Base-by-base conservation (phyloP, 2,113 vertebrate species). In the Aegotheles bennettii region DNA sequence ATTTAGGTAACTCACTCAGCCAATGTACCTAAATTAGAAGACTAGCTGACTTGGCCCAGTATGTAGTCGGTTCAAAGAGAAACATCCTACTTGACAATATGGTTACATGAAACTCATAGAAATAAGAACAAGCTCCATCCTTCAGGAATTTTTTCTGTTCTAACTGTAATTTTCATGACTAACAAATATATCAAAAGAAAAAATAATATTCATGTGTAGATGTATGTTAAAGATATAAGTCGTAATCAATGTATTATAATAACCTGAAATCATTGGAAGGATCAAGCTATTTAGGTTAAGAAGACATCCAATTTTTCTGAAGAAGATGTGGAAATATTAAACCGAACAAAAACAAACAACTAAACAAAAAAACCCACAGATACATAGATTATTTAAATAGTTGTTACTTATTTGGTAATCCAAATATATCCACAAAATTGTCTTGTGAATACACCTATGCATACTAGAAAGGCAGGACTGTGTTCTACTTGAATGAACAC, bases 341-440 rank as follows among this genome's bases (percentile, higher is more conserved):
- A 79, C 43, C 26, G 71, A 63, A n/a, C 2, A 45, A 7, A 19
- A 4, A 2, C 4, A n/a, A n/a, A n/a, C n/a, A n/a, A n/a, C n/a
- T n/a, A n/a, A 6, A 4, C 0, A 4, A 48, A 45, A 43, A 48
- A 24, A 18, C 43, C 43, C 8, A 2, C 2, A 29, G 11, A 23
- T 48, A 5, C 36, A 26, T 42, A 16, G 16, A 16, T 71, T 14
- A 38, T 6, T 81, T n/a, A 85, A 54, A 71, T 26, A 33, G 6
- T 20, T 9, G 3, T 71, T 60, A 50, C 3, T 42, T 64, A 45
- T 54, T 56, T 80, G 28, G 12, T 38, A 71, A 61, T 65, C 5
- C 42, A 57, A 77, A 40, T 47, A 36, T n/a, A 51, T 47, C 74
- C 80, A 60, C 28, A 53, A 47, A 35, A 48, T 73, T 57, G 12